Conservation (phyloP, 2,888 invertebrate species). For the Melanargia galathea region DNA sequence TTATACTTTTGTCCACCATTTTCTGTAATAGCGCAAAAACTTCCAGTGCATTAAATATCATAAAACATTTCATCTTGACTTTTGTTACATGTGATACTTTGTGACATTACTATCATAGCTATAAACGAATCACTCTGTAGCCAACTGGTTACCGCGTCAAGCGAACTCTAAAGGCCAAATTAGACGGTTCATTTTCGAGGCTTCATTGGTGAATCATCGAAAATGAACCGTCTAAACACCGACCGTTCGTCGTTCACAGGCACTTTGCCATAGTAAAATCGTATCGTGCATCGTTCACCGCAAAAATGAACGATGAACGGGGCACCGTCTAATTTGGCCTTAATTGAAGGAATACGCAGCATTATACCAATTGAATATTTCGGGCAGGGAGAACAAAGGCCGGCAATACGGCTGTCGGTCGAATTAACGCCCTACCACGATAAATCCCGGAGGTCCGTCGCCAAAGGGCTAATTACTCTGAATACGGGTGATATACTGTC, state of each 20-base stretch:
- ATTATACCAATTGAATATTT: conserved; percentile 74
- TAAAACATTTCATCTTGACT: no score
- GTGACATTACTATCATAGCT: neutral
- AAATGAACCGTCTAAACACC: no score
- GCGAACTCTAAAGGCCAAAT: no score
- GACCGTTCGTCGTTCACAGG: no score
- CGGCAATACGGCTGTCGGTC: conserved; percentile 77
- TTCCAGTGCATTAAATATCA: neutral
- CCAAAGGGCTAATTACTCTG: conserved; percentile 80
- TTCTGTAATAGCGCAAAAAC: neutral
- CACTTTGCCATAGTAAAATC: no score
- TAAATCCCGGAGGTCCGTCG: conserved; percentile 80
- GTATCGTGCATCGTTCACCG: no score
- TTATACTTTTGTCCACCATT: neutral
- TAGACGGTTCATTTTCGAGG: no score
- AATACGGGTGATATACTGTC: conserved; percentile 81
- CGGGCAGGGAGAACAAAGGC: conserved; percentile 72
- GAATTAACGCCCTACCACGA: conserved; percentile 78
- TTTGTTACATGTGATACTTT: no score
- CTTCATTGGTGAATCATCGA: no score
- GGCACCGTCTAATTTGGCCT: no score
- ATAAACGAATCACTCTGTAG: neutral
- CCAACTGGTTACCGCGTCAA: conserved; percentile 7
- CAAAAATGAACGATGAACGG: no score
- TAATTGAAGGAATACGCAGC: conserved; percentile 41